Base-by-base conservation (phyloP, 2,888 invertebrate genomes). In the Rotaria sp. region DNA sequence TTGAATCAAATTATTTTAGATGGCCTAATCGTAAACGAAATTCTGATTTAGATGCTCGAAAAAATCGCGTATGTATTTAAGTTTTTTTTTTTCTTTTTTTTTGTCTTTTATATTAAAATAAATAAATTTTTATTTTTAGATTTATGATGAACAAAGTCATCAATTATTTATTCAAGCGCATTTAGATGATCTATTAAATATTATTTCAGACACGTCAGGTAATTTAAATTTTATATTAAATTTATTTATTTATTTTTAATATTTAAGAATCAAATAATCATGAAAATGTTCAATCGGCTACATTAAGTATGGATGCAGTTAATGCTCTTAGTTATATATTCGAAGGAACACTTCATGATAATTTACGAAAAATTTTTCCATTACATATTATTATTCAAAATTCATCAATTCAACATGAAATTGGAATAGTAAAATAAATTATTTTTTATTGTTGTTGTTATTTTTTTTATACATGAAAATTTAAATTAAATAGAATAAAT, bases 301-400 rank as follows among this genome's bases (percentile, higher is more conserved):
- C 87, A 41, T 86, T 90, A n/a, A 88, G 89, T n/a, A 85, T 89
- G 21, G 89, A 89, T 24, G 90, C 90, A 2, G 88, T 91, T 21
- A 90, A 90, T 85, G 90, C 90, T 30, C 89, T 91, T 2, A 89
- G 90, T n/a, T 90, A 90, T 84, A 87, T 91, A 35, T 88, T 91
- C 41, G 89, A 89, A 35, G 91, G 90, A 8, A 89, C 90, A 21
- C 86, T 89, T 10, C 90, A 91, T 86, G 89, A 88, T 85, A 89
- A 88, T 87, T 89, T 88, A 90, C 21, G 41, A 52, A 84, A 52
- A 52, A 35, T 52, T 35, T 2, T 38, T 30, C 26, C 55, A 55
- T 50, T 52, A 50, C 52, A 84, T 38, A n/a, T 18, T 18, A 45
- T 84, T 15, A 7, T 84, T 24, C 38, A 55, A 45, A 50, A 55